Evolutionary conservation across 2,113 vertebrate genomes (phyloP).

Genomic region (Cyprinodon variegatus): DNA sequence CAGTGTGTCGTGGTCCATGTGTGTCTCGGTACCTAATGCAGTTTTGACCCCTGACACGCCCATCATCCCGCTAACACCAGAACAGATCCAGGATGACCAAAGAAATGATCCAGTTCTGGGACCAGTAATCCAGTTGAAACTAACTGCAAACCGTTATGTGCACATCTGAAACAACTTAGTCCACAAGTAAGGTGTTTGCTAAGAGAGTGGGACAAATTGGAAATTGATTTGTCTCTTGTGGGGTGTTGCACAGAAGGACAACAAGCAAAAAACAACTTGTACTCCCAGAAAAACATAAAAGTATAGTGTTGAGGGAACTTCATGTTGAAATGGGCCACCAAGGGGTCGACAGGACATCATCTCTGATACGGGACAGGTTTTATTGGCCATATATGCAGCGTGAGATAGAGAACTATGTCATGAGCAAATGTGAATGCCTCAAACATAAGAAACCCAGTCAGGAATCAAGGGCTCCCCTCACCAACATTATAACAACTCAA

Average conservation of each 20-base stretch:
- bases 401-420: not conserved
- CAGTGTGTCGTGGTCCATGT: not conserved
- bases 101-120: not conserved
- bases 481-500: slow-evolving; percentile 1
- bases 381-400: no score
- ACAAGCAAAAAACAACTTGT: slow-evolving; percentile 2
- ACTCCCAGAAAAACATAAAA: not conserved
- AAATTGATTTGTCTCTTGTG: not conserved
- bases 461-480: not conserved
- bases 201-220: slow-evolving; percentile 1
- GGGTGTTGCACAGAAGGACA: not conserved
- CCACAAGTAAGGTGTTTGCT: not conserved
- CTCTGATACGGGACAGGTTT: no score
- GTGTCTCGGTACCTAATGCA: not conserved
- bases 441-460: not conserved
- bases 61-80: not conserved
- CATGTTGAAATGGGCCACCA: not conserved
- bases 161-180: not conserved
- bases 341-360: not conserved
- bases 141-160: not conserved
- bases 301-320: not conserved
- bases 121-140: not conserved
- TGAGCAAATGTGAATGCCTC: not conserved
- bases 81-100: not conserved
- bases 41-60: not conserved